phyloP scores from a whole-genome alignment of 2,888 invertebrate species.

The Drosophila niveifrons region DNA sequence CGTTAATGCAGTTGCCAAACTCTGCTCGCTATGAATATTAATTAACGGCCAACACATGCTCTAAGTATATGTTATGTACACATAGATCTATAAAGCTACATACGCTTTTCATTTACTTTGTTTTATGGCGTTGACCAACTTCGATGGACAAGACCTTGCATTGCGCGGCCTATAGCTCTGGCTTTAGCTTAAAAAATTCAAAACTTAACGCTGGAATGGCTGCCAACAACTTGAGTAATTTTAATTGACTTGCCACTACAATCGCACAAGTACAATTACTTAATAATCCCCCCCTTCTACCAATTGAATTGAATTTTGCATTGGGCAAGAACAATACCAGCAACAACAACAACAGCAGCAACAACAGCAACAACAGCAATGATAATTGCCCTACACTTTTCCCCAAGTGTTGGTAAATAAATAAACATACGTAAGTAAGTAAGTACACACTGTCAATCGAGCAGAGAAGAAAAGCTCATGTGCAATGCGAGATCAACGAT shows the following conservation, averaged over 20 bases:
- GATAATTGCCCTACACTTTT: background rate
- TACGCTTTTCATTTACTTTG: slow-evolving; percentile 43
- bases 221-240: slow-evolving; percentile 40
- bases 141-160: slow-evolving; percentile 69
- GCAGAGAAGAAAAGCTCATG: slow-evolving; percentile 49
- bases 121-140: slow-evolving; percentile 73
- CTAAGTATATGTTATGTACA: slow-evolving; percentile 14
- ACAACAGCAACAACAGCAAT: background rate
- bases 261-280: slow-evolving; percentile 21
- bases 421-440: background rate
- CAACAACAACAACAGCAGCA: background rate
- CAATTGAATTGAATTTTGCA: background rate
- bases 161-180: slow-evolving; percentile 48
- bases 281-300: slow-evolving; percentile 18
- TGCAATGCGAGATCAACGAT: slow-evolving; percentile 14
- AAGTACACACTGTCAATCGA: slow-evolving; percentile 6
- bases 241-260: slow-evolving; percentile 54
- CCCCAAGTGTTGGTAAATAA: background rate
- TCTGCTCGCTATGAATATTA: slow-evolving; percentile 62
- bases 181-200: slow-evolving; percentile 51
- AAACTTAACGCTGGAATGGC: slow-evolving; percentile 35
- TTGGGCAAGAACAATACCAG: slow-evolving; percentile 6
- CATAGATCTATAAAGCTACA: slow-evolving; percentile 1
- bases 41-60: slow-evolving; percentile 23
- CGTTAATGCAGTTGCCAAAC: slow-evolving; percentile 67